A percentile compares a stretch with the other conserved stretches of the same genome.
phyloP scores from a whole-genome alignment of 2,888 invertebrate species.

The Lasioglossum calceatum region DNA sequence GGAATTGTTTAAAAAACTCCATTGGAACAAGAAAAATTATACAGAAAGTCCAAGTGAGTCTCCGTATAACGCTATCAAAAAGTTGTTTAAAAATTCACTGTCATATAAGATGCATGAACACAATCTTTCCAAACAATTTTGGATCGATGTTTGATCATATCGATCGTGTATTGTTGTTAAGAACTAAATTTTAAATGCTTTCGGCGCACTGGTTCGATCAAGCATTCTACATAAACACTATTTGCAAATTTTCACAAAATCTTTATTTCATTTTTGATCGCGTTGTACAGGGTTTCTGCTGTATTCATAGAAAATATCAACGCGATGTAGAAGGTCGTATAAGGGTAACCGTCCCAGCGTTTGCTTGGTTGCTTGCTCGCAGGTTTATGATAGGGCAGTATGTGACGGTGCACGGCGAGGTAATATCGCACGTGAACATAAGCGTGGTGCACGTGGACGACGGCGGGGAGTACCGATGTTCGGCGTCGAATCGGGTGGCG shows the following conservation, averaged over 20 bases:
- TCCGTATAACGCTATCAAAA: background rate
- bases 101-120: no score
- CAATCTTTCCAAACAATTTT: background rate
- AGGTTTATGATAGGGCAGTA: slow-evolving; percentile 96
- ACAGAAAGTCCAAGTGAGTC: no score
- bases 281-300: background rate
- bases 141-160: background rate
- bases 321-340: background rate
- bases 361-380: slow-evolving; percentile 78
- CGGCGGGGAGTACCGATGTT: slow-evolving; percentile 95
- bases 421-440: slow-evolving; percentile 96
- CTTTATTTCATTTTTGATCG: background rate
- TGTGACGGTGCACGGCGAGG: slow-evolving; percentile 96
- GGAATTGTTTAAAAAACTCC: no score
- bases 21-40: no score
- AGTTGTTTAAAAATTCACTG: background rate
- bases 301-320: background rate
- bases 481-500: slow-evolving; percentile 93
- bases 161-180: no score
- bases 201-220: no score
- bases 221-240: no score
- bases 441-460: slow-evolving; percentile 95
- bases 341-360: background rate
- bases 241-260: no score
- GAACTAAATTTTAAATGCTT: no score